A percentile compares a stretch with the other conserved stretches of the same genome.
Evolutionary conservation across 1,140 invertebrate species (phyloP).

Genomic region (Pinna nobilis): DNA sequence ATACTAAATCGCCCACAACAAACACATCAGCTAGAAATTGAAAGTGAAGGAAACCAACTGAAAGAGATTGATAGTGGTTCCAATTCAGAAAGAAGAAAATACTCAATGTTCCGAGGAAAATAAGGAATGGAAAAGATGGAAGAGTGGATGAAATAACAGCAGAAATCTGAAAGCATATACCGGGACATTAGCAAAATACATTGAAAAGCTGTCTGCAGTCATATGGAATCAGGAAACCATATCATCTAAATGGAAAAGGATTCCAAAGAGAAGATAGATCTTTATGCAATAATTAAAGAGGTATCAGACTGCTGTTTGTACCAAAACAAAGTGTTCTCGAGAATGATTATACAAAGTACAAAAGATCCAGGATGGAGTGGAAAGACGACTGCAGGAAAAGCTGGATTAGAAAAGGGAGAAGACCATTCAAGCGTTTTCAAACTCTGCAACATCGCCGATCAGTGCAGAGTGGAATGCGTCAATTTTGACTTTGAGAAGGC

Average conservation of each 20-base stretch:
- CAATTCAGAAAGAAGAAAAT: conserved; percentile 26
- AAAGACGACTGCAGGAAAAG: conserved; percentile 14
- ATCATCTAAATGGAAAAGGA: conserved; percentile 17
- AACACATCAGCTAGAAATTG: conserved; percentile 1
- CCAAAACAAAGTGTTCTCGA: not conserved
- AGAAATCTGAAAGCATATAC: conserved; percentile 14
- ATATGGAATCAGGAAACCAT: conserved; percentile 27
- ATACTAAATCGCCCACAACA: conserved; percentile 20
- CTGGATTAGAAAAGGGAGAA: conserved; percentile 35
- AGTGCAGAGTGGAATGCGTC: conserved; percentile 26
- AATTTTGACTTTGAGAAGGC: conserved; percentile 22
- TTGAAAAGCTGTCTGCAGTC: conserved; percentile 5
- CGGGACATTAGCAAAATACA: conserved; percentile 22
- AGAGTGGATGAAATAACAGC: conserved; percentile 20
- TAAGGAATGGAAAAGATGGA: conserved; percentile 24
- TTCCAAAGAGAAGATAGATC: conserved; percentile 3
- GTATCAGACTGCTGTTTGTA: not conserved
- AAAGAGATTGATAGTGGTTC: conserved; percentile 18
- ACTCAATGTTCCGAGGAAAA: conserved; percentile 25
- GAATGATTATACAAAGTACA: no score
- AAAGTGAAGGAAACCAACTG: not conserved
- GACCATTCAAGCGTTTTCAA: conserved; percentile 27
- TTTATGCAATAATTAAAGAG: conserved; percentile 13
- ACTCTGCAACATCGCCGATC: conserved; percentile 24
- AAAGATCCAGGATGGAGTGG: conserved; percentile 24